A percentile compares a stretch with the other conserved stretches of the same genome.
phyloP scores from a whole-genome alignment of 2,797 vertebrate genomes.

The Galaxias olidus region DNA sequence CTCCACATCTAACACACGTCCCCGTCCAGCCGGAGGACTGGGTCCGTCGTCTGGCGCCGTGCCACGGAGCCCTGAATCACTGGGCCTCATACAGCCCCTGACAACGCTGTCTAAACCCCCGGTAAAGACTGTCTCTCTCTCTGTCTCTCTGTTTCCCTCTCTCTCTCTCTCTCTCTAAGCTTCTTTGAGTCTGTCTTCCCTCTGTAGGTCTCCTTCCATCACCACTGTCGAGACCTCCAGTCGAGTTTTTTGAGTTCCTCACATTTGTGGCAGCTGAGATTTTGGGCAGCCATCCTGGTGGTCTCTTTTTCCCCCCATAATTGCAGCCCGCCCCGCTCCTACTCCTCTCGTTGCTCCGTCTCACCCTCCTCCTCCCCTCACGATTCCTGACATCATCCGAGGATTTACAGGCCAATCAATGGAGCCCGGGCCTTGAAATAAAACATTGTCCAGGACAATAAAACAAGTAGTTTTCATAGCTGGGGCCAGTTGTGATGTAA shows the following conservation, averaged over 20 bases:
- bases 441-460: constrained; percentile 46
- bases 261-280: constrained; percentile 36
- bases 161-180: not conserved
- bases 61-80: not conserved
- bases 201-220: not conserved
- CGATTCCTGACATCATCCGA: constrained; percentile 22
- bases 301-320: constrained; percentile 53
- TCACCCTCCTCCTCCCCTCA: not conserved
- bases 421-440: constrained; percentile 29
- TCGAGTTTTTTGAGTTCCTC: too few species aligned
- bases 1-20: not conserved
- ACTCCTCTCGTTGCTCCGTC: not conserved
- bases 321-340: constrained; percentile 30
- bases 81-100: not conserved
- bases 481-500: constrained; percentile 24
- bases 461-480: constrained; percentile 47
- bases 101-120: not conserved
- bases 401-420: constrained; percentile 54
- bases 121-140: not conserved
- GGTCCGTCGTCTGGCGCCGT: not conserved
- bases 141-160: constrained; percentile 33
- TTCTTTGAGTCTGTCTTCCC: not conserved
- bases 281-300: constrained; percentile 48
- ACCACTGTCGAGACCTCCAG: constrained; percentile 1
- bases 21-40: constrained; percentile 7